Evolutionary conservation across 2,888 invertebrate genomes (phyloP).

Genomic region (Parapristionchus giblindavisi): DNA sequence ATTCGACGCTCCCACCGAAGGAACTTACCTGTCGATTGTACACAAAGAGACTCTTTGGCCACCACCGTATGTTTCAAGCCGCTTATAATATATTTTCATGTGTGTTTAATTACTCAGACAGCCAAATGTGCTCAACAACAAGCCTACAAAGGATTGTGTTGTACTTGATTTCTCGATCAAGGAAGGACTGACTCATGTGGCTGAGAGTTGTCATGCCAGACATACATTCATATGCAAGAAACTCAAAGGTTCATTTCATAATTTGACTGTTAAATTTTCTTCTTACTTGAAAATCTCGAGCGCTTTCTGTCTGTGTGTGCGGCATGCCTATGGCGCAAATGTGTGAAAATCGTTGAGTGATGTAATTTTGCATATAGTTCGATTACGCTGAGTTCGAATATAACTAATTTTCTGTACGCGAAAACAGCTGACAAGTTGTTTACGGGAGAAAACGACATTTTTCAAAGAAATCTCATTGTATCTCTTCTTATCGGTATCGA

Average conservation of each 20-base stretch:
- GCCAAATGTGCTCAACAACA: conserved; percentile 39
- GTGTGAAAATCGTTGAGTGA: too few species aligned
- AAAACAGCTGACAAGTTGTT: too few species aligned
- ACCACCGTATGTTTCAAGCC: conserved; percentile 20
- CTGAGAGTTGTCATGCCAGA: conserved; percentile 35
- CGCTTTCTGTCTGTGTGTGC: too few species aligned
- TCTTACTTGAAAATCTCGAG: background rate
- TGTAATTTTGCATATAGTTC: too few species aligned
- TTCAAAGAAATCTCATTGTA: too few species aligned
- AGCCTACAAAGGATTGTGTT: conserved; percentile 40
- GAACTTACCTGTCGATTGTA: conserved; percentile 38
- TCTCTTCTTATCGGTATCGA: too few species aligned
- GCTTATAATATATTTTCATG: background rate
- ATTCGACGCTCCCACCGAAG: conserved; percentile 45
- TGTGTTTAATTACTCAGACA: conserved; percentile 31
- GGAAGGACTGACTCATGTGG: conserved; percentile 38
- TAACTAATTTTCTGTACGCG: too few species aligned
- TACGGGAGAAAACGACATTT: too few species aligned
- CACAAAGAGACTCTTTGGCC: conserved; percentile 37
- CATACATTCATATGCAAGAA: conserved; percentile 43
- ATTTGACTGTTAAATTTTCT: background rate
- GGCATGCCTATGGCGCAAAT: too few species aligned
- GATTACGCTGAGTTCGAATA: too few species aligned
- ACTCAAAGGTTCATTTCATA: conserved; percentile 30
- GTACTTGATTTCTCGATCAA: conserved; percentile 40